These are phyloP conservation scores for Opisthocomus hoazin DNA, from an alignment of 2,113 vertebrate species.

Conservation along the genomic window DNA sequence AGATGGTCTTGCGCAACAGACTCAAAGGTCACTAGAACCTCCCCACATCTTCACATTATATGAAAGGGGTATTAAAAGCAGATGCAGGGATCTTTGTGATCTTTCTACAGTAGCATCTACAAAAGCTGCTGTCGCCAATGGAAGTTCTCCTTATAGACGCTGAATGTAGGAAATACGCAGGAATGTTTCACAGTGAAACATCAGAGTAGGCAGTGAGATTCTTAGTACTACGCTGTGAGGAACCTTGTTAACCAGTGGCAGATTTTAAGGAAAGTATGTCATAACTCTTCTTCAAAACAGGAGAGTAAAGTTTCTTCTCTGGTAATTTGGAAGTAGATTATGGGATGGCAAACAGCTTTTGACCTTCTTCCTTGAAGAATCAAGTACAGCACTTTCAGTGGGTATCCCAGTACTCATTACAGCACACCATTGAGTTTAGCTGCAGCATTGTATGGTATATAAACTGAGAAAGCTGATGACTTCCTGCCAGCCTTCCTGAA, in stretches of 20 bases:
- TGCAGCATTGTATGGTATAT: neutral
- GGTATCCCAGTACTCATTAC: accelerated
- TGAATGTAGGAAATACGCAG: accelerated
- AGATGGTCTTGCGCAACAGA: neutral
- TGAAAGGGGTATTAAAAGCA: neutral
- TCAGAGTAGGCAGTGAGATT: neutral
- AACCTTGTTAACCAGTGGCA: neutral
- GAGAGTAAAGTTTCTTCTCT: neutral
- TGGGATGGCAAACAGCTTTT: neutral
- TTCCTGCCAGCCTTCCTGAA: neutral
- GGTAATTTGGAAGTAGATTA: neutral
- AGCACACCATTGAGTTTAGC: neutral
- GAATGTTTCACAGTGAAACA: neutral
- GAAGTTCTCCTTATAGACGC: accelerated
- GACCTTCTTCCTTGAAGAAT: neutral
- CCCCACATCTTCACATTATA: neutral
- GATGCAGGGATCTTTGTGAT: neutral
- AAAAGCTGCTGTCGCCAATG: neutral
- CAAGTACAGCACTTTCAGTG: neutral
- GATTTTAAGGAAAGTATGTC: neutral
- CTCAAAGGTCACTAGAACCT: neutral
- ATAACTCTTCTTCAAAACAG: neutral
- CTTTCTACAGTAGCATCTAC: neutral
- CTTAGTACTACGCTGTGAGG: accelerated
- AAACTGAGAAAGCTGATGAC: neutral